Base-by-base conservation (phyloP, 2,797 vertebrate genomes). In the Masticophis lateralis region DNA sequence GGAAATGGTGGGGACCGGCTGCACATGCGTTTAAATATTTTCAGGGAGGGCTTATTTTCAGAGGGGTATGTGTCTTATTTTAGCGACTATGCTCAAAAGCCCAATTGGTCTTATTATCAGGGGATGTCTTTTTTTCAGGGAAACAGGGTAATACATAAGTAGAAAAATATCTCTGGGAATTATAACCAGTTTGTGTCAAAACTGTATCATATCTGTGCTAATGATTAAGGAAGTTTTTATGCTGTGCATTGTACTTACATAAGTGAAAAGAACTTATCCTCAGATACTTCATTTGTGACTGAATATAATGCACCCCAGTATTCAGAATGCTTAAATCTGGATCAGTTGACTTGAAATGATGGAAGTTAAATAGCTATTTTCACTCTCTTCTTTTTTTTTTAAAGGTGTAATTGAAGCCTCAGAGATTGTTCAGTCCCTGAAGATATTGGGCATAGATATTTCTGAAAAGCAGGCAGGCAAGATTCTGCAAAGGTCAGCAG, bases 401-500 rank as follows among this genome's bases (percentile, higher is more conserved):
- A 87, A 97, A 99, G 99, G 99, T 79, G 96, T 96, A 93, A 98
- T 99, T 60, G 99, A 99, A 92, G 96, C 97, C 56, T 97, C 96
- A 59, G 99, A 99, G 96, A 98, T 99, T 95, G 98, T 98, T 87
- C 98, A 99, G 97, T 99, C 99, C 2, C 98, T 99, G 37, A 97
- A 98, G 88, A 98, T 98, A 66, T 22, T 99, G 95, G 99, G 99
- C 18, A 91, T 99, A 95, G 96, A 97, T 74, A 97, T 99, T 97
- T 98, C 98, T 94, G 97, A 98, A 94, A 97, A 98, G 79, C 98
- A 98, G 90, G 99, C 99, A 20, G 92, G 98, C 92, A 98, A 98
- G 97, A 99, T 99, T 97, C 98, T 99, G 86, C 97, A 98, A 92
- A 99, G 99, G 99, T 99, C 93, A 97, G 97, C 1, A 94, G 53